Conservation (phyloP, 2,797 vertebrate species). For the Ctenopoma multispine region DNA sequence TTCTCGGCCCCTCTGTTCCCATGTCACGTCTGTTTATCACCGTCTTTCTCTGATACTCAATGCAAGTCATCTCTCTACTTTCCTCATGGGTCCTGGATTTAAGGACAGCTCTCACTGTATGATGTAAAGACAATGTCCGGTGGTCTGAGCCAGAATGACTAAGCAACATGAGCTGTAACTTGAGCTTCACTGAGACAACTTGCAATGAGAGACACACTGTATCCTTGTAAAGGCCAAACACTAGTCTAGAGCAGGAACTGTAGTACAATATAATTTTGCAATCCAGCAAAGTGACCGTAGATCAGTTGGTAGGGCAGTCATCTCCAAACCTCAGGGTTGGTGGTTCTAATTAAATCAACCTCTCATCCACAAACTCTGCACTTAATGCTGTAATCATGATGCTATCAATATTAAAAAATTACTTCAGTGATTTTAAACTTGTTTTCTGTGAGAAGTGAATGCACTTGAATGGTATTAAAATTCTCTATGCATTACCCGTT, state of each 20-base stretch:
- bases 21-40: conserved; percentile 42
- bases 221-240: neutral
- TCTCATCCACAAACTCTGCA: neutral
- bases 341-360: neutral
- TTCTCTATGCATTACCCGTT: too few species aligned
- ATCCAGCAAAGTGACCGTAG: neutral
- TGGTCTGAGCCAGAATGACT: conserved; percentile 30
- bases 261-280: conserved; percentile 8
- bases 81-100: conserved; percentile 20
- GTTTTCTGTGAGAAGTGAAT: too few species aligned
- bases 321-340: too few species aligned
- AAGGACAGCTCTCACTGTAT: conserved; percentile 25
- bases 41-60: conserved; percentile 15
- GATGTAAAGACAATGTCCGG: conserved; percentile 10
- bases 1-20: conserved; percentile 23
- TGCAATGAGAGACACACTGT: neutral
- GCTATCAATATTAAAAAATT: too few species aligned
- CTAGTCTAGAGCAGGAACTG: neutral
- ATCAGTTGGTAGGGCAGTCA: too few species aligned
- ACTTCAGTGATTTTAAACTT: too few species aligned
- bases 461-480: too few species aligned
- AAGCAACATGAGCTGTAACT: conserved; percentile 34
- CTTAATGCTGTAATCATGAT: too few species aligned
- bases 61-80: conserved; percentile 12
- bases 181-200: conserved; percentile 2